phyloP scores from a whole-genome alignment of 1,140 invertebrate genomes.

The Drosophila novamexicana region DNA sequence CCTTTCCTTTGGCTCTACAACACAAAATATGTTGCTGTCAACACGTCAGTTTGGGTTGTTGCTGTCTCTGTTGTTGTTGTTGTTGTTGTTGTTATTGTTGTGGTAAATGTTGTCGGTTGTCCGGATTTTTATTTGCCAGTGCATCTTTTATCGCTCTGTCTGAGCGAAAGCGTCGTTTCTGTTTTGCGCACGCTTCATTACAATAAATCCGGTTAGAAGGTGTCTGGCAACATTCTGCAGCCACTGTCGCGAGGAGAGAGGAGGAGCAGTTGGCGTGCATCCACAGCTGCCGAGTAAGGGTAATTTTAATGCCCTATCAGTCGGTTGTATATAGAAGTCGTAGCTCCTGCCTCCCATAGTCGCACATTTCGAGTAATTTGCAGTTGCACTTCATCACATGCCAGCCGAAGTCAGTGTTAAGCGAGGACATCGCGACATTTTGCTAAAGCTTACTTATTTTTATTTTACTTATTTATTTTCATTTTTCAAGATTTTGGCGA shows the following conservation, averaged over 20 bases:
- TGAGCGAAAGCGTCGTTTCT: slow-evolving; percentile 61
- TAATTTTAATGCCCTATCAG: slow-evolving; percentile 78
- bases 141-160: slow-evolving; percentile 72
- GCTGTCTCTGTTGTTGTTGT: slow-evolving; percentile 13
- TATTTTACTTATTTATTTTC: not conserved
- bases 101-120: slow-evolving; percentile 35
- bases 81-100: slow-evolving; percentile 11
- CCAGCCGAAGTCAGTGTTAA: slow-evolving; percentile 56
- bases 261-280: not conserved
- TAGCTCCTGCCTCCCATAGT: not conserved
- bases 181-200: slow-evolving; percentile 82
- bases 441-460: not conserved
- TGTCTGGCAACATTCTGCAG: slow-evolving; percentile 48
- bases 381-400: slow-evolving; percentile 58
- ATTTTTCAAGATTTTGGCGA: not conserved
- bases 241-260: not conserved
- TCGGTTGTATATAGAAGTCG: slow-evolving; percentile 11
- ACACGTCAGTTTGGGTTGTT: slow-evolving; percentile 55
- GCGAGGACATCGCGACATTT: slow-evolving; percentile 29
- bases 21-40: slow-evolving; percentile 67
- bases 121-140: slow-evolving; percentile 57
- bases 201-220: slow-evolving; percentile 78
- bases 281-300: slow-evolving; percentile 36
- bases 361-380: slow-evolving; percentile 45
- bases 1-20: not conserved